Evolutionary conservation across 2,797 vertebrate species (phyloP).

Genomic region (Chelonia mydas): DNA sequence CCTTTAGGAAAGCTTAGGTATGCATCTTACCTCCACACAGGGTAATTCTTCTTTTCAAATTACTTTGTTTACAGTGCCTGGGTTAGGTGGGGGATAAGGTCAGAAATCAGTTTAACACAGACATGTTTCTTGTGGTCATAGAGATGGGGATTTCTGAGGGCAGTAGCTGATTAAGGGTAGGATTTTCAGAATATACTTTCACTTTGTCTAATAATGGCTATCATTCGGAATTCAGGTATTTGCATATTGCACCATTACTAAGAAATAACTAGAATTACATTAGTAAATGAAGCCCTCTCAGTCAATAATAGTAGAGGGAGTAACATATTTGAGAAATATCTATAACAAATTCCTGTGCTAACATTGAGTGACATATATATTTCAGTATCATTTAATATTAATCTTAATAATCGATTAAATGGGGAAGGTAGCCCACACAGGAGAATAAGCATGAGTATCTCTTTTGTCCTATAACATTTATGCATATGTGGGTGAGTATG

Average conservation of each 20-base stretch:
- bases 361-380: neutral
- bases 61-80: neutral
- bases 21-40: fast-evolving
- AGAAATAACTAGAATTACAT: neutral
- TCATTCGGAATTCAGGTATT: neutral
- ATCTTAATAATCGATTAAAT: neutral
- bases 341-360: neutral
- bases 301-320: neutral
- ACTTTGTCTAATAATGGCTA: neutral
- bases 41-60: neutral
- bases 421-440: neutral
- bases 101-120: neutral
- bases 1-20: fast-evolving
- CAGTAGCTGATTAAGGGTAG: neutral
- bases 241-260: neutral
- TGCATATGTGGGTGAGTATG: too few species aligned
- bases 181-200: neutral
- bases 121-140: neutral
- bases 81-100: neutral
- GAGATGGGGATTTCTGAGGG: neutral
- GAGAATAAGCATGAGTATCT: neutral
- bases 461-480: neutral
- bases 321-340: neutral
- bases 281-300: neutral
- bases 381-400: neutral